Evolutionary conservation across 2,888 invertebrate species (phyloP).

Genomic region (Cephus spinipes): DNA sequence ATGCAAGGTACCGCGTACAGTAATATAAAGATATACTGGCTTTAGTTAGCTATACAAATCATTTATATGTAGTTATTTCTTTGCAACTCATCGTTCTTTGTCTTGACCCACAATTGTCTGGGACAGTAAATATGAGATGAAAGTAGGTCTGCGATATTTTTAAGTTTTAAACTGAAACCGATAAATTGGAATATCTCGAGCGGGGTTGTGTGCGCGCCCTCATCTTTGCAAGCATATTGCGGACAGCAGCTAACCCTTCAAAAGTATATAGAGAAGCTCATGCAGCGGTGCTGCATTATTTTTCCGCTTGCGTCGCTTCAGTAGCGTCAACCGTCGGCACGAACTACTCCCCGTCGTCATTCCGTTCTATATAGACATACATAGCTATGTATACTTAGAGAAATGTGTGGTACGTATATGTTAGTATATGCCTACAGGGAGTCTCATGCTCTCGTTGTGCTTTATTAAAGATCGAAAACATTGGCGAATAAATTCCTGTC

Average conservation of each 20-base stretch:
- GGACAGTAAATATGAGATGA: not conserved
- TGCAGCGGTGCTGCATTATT: not conserved
- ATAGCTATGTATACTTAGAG: not conserved
- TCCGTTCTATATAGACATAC: not conserved
- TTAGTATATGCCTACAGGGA: not conserved
- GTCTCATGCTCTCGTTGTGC: not conserved
- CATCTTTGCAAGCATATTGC: not conserved
- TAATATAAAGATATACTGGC: too few species aligned
- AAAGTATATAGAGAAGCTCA: not conserved
- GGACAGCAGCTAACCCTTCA: not conserved
- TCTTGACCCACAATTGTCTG: not conserved
- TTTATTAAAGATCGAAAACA: slow-evolving; percentile 2
- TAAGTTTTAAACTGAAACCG: not conserved
- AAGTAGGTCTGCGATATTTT: not conserved
- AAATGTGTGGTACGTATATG: not conserved
- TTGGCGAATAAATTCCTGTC: not conserved
- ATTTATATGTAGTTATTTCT: not conserved
- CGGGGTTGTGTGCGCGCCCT: not conserved
- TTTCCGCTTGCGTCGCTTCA: not conserved
- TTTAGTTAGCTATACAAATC: too few species aligned
- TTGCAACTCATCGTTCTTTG: not conserved
- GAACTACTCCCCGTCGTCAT: not conserved
- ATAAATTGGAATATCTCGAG: not conserved
- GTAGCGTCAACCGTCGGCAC: not conserved
- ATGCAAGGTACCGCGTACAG: too few species aligned